Conservation (phyloP, 2,888 invertebrate species). For the Odontocolon sp. region DNA sequence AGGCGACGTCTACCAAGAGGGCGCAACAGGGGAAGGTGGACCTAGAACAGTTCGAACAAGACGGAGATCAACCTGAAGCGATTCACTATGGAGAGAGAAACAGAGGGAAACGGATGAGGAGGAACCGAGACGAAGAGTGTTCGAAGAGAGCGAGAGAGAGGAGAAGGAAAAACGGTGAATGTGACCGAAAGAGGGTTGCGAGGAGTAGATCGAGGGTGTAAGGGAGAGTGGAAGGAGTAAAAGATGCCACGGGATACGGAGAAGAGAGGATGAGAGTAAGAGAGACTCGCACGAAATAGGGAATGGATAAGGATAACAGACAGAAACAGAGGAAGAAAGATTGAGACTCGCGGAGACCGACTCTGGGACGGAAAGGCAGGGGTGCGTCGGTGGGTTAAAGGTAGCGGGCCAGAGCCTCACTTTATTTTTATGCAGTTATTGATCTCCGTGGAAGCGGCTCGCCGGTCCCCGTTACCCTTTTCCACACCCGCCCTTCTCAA, state of each 20-base stretch:
- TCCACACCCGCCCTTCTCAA: constrained; percentile 68
- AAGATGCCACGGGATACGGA: constrained; percentile 48
- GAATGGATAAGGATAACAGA: constrained; percentile 32
- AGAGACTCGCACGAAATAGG: constrained; percentile 9
- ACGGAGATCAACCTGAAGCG: constrained; percentile 20
- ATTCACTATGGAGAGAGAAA: neutral
- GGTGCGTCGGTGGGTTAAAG: constrained; percentile 77
- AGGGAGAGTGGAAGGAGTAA: neutral
- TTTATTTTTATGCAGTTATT: constrained; percentile 81
- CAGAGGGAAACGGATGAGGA: neutral
- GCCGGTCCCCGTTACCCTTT: constrained; percentile 63
- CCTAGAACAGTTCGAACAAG: constrained; percentile 8
- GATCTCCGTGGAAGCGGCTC: constrained; percentile 78
- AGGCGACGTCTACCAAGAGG: constrained; percentile 45
- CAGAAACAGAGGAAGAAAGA: constrained; percentile 37
- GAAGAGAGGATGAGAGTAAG: constrained; percentile 26
- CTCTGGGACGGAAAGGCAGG: constrained; percentile 53
- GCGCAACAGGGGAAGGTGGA: constrained; percentile 51
- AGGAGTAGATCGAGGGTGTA: constrained; percentile 9
- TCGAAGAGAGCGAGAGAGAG: constrained; percentile 22
- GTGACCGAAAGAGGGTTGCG: constrained; percentile 15
- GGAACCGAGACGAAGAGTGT: constrained; percentile 42
- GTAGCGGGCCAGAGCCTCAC: constrained; percentile 80
- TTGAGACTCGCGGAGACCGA: constrained; percentile 53
- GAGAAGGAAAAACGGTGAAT: neutral